A percentile compares a stretch with the other conserved stretches of the same genome.
phyloP scores from a whole-genome alignment of 2,888 invertebrate genomes.

The Schrankia costaestrigalis region DNA sequence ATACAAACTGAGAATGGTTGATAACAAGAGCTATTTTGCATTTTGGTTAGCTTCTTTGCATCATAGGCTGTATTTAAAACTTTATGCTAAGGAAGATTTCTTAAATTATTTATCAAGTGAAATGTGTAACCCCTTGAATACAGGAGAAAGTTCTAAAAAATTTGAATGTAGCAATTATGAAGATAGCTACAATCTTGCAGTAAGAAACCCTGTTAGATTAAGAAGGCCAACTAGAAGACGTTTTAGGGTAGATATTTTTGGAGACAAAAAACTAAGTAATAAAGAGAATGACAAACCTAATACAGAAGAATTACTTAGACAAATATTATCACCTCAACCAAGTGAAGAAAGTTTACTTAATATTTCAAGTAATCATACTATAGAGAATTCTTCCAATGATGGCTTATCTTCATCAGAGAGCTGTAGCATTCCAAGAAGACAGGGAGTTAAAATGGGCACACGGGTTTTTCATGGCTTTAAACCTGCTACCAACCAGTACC shows the following conservation, averaged over 20 bases:
- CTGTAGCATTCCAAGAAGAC: conserved; percentile 76
- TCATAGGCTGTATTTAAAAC: conserved; percentile 87
- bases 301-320: conserved; percentile 63
- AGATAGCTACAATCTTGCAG: conserved; percentile 76
- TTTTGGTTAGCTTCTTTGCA: conserved; percentile 89
- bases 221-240: conserved; percentile 73
- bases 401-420: conserved; percentile 74
- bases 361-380: conserved; percentile 38
- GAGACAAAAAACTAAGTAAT: conserved; percentile 80
- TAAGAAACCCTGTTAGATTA: conserved; percentile 62
- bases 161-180: conserved; percentile 71
- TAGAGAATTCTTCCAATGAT: conserved; percentile 68
- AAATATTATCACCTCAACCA: conserved; percentile 59
- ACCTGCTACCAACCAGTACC: conserved; percentile 45
- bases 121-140: conserved; percentile 76
- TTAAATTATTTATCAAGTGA: conserved; percentile 83
- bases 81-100: conserved; percentile 86
- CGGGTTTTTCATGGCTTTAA: conserved; percentile 82
- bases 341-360: conserved; percentile 50
- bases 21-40: conserved; percentile 88
- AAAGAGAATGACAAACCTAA: conserved; percentile 86
- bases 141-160: conserved; percentile 48
- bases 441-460: conserved; percentile 88
- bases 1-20: conserved; percentile 87
- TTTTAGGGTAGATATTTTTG: conserved; percentile 73